A percentile compares a stretch with the other conserved stretches of the same genome.
phyloP scores from a whole-genome alignment of 2,888 invertebrate species.

The Cylloceria caligata region DNA sequence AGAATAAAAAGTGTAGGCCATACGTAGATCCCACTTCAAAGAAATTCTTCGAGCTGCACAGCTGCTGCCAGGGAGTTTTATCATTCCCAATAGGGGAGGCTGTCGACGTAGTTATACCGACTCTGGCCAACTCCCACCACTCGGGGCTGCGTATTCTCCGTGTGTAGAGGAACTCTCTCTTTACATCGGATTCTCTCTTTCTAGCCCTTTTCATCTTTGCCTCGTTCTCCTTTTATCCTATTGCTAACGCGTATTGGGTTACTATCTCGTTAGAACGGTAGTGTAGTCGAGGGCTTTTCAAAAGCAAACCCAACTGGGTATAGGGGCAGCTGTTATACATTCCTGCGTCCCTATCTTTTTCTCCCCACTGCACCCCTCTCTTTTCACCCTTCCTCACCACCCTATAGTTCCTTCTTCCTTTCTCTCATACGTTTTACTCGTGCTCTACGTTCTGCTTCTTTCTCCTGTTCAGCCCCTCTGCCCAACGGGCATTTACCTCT shows the following conservation, averaged over 20 bases:
- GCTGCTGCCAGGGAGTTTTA: conserved; percentile 73
- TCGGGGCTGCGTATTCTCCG: conserved; percentile 36
- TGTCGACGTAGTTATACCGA: conserved; percentile 38
- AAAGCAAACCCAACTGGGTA: conserved; percentile 75
- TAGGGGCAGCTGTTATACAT: conserved; percentile 81
- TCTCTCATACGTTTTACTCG: conserved; percentile 15
- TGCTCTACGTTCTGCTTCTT: conserved; percentile 17
- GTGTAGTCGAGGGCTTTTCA: conserved; percentile 71
- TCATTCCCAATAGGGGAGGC: conserved; percentile 76
- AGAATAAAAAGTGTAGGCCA: conserved; percentile 57
- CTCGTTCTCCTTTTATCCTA: conserved; percentile 30
- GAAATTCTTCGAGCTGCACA: conserved; percentile 64
- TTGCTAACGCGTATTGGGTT: conserved; percentile 69
- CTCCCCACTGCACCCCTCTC: conserved; percentile 58
- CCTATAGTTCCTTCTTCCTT: conserved; percentile 36
- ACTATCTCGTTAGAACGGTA: conserved; percentile 72
- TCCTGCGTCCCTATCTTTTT: conserved; percentile 74
- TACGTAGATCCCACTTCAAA: conserved; percentile 40
- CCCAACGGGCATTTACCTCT: neutral
- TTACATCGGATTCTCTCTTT: conserved; percentile 32
- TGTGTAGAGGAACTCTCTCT: conserved; percentile 5
- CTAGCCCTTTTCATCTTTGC: conserved; percentile 6
- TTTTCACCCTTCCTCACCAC: conserved; percentile 50
- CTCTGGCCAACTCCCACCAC: conserved; percentile 51
- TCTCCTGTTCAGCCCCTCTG: neutral